Conservation (phyloP, 2,113 vertebrate genomes). For the Pyxicephalus adspersus region DNA sequence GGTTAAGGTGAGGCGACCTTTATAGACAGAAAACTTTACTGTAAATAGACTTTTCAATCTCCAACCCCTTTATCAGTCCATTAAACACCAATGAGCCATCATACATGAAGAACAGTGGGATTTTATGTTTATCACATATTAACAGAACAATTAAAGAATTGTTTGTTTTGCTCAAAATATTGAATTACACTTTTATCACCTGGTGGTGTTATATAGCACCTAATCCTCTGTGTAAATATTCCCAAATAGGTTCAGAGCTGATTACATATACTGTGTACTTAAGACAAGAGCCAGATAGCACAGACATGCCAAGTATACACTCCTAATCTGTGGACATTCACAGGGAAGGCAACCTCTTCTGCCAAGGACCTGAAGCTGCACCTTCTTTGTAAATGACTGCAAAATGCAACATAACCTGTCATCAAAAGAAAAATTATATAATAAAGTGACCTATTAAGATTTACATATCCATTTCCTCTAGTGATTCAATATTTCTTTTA, state of each 20-base stretch:
- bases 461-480: neutral
- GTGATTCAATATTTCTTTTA: too few species aligned
- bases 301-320: neutral
- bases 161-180: neutral
- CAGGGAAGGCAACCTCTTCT: neutral
- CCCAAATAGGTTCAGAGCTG: neutral
- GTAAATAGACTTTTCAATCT: too few species aligned
- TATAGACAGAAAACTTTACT: too few species aligned
- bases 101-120: too few species aligned
- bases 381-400: neutral
- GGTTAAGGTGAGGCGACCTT: too few species aligned
- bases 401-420: neutral
- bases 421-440: neutral
- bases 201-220: neutral
- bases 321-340: neutral
- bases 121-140: too few species aligned
- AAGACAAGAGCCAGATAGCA: neutral
- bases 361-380: neutral
- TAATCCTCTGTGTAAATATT: slow-evolving; percentile 9
- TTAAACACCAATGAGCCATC: too few species aligned
- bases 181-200: slow-evolving; percentile 12
- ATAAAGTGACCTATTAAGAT: neutral
- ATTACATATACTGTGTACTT: slow-evolving; percentile 11
- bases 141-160: neutral
- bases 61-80: too few species aligned